These are phyloP conservation scores for Brienomyrus brachyistius DNA, from an alignment of 2,113 vertebrate species.

Conservation along the genomic window DNA sequence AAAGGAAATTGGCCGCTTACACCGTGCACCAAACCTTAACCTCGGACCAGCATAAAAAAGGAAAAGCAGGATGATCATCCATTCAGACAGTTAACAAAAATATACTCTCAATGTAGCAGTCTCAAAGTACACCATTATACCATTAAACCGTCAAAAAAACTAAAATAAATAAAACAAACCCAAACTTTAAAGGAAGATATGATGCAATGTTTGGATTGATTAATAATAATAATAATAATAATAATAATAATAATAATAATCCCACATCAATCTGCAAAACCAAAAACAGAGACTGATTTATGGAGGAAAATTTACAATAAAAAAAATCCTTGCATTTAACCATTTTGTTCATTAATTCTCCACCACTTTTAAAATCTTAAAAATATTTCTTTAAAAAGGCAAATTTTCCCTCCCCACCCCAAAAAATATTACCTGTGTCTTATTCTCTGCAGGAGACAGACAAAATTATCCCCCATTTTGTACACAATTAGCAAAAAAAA, in stretches of 20 bases:
- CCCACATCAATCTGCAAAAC: constrained; percentile 52
- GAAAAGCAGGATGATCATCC: constrained; percentile 1
- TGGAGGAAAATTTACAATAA: constrained; percentile 42
- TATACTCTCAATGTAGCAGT: constrained; percentile 74
- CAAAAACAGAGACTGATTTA: constrained; percentile 52
- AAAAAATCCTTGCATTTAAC: constrained; percentile 54
- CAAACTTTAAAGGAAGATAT: constrained; percentile 28
- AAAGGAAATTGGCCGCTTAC: constrained; percentile 13
- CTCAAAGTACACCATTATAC: constrained; percentile 53
- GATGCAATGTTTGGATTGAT: constrained; percentile 26
- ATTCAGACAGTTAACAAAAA: constrained; percentile 66
- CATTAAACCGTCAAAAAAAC: constrained; percentile 60
- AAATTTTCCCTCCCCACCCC: constrained; percentile 56
- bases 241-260: constrained; percentile 35
- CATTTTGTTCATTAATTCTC: constrained; percentile 53
- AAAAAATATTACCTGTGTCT: constrained; percentile 65
- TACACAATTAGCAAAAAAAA: constrained; percentile 72
- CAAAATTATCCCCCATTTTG: constrained; percentile 63
- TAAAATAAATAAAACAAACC: constrained; percentile 46
- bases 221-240: constrained; percentile 37
- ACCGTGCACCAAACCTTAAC: neutral
- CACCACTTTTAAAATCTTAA: constrained; percentile 68
- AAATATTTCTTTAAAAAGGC: constrained; percentile 70
- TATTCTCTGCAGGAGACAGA: constrained; percentile 50
- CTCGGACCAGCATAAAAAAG: constrained; percentile 12